Conservation (phyloP, 2,113 vertebrate species). For the Sylvia atricapilla region DNA sequence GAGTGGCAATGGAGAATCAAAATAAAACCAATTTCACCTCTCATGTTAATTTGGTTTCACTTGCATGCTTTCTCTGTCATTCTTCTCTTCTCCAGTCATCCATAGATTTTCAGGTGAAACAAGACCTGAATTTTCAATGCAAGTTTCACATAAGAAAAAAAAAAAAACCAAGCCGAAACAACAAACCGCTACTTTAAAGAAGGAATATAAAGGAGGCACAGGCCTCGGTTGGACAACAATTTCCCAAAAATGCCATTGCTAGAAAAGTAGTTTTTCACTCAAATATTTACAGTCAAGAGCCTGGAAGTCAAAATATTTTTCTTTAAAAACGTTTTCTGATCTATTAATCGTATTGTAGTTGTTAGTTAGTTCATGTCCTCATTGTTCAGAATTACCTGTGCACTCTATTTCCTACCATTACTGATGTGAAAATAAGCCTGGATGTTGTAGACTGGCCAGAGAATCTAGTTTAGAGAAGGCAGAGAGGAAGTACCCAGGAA, state of each 20-base stretch:
- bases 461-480: neutral
- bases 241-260: neutral
- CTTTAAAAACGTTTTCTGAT: neutral
- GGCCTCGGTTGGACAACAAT: neutral
- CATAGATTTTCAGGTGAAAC: neutral
- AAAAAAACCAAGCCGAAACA: neutral
- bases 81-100: neutral
- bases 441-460: neutral
- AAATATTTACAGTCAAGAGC: neutral
- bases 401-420: neutral
- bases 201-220: neutral
- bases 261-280: neutral
- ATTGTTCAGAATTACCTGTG: neutral
- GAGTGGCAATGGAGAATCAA: neutral
- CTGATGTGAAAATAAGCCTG: neutral
- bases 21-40: neutral
- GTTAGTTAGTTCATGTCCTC: neutral
- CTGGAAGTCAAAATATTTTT: neutral
- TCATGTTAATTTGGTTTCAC: neutral
- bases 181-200: neutral
- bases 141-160: neutral
- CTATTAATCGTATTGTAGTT: neutral
- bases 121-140: neutral
- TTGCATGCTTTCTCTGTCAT: neutral
- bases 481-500: neutral